phyloP scores from a whole-genome alignment of 2,113 vertebrate genomes.

The Gymnocephalus cernua region DNA sequence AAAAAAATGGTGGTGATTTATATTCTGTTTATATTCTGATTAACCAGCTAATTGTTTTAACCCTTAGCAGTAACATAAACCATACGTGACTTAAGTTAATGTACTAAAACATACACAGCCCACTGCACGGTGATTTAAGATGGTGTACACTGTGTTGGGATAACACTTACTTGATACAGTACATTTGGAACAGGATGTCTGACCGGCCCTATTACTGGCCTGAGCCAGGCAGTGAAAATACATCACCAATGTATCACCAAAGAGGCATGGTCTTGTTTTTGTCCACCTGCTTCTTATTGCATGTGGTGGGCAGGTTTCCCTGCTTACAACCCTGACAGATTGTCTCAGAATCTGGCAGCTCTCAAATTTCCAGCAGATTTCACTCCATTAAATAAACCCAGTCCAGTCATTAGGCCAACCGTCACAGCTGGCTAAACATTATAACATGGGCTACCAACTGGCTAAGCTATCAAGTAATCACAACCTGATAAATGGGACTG shows the following conservation, averaged over 20 bases:
- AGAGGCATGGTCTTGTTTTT: constrained; percentile 21
- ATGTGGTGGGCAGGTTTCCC: constrained; percentile 36
- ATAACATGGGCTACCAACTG: constrained; percentile 68
- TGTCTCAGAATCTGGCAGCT: constrained; percentile 59
- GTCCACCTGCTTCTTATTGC: constrained; percentile 38
- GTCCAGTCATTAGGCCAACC: constrained; percentile 68
- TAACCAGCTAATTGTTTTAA: neutral
- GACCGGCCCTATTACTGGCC: constrained; percentile 19
- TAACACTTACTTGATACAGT: constrained; percentile 9
- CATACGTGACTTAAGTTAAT: neutral
- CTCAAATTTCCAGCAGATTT: constrained; percentile 69
- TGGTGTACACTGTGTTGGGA: neutral
- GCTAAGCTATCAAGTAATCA: constrained; percentile 67
- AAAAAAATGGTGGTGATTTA: neutral
- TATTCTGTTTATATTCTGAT: neutral
- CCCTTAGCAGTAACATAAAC: neutral
- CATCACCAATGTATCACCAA: constrained; percentile 43
- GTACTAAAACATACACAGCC: neutral
- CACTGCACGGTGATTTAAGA: neutral
- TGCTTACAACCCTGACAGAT: constrained; percentile 51
- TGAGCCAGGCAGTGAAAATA: constrained; percentile 16
- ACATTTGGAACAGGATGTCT: constrained; percentile 30
- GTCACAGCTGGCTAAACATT: constrained; percentile 77
- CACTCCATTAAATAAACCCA: constrained; percentile 68
- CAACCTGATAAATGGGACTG: constrained; percentile 59